Conservation (phyloP, 2,888 invertebrate genomes). For the Lacanobia wlatinum region DNA sequence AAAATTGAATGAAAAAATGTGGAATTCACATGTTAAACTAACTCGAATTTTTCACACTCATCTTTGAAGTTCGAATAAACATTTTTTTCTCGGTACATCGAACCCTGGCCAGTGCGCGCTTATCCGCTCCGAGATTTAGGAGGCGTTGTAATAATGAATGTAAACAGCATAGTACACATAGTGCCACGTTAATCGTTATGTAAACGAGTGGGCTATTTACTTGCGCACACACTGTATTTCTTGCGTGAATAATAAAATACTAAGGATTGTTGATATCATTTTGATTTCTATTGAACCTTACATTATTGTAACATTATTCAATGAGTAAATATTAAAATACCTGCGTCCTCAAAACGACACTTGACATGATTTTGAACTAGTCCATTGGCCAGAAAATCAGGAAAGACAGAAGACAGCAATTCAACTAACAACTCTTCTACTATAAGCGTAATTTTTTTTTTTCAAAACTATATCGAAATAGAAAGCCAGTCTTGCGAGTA, state of each 20-base stretch:
- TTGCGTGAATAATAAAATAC: conserved; percentile 50
- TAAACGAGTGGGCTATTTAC: conserved; percentile 56
- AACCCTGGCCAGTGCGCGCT: conserved; percentile 35
- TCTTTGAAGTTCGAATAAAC: conserved; percentile 29
- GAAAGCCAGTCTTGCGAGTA: conserved; percentile 5
- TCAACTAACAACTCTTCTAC: too few relatives aligned
- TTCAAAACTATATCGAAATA: conserved; percentile 23
- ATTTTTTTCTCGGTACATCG: conserved; percentile 45
- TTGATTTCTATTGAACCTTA: conserved; percentile 25
- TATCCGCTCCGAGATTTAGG: conserved; percentile 53
- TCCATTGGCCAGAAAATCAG: background rate
- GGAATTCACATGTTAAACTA: conserved; percentile 11
- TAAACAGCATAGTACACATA: conserved; percentile 58
- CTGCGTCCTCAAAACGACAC: background rate
- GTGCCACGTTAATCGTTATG: conserved; percentile 57
- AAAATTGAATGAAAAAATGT: background rate
- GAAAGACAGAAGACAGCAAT: too few relatives aligned
- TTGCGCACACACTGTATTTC: conserved; percentile 33
- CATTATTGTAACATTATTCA: conserved; percentile 25
- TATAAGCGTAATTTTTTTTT: background rate
- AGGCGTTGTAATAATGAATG: conserved; percentile 55
- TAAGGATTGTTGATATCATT: conserved; percentile 32
- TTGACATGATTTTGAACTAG: background rate
- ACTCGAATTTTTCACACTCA: conserved; percentile 42
- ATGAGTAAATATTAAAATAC: background rate